Base-by-base conservation (phyloP, 2,113 vertebrate species). In the Microtus richardsoni region DNA sequence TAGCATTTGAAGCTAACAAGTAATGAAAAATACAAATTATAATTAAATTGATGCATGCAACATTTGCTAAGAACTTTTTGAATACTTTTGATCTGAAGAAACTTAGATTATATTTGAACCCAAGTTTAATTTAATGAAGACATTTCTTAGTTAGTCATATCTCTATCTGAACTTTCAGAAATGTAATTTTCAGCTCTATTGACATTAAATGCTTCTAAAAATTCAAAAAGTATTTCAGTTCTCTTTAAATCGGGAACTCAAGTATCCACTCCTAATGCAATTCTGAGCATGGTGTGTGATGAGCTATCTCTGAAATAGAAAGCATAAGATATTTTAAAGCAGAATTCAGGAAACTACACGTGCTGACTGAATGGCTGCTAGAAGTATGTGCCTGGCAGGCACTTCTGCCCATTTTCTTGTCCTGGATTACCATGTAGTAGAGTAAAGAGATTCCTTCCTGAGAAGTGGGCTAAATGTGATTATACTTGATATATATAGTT, bases 161-260 rank as follows among this genome's bases (percentile, higher is more conserved):
- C 17, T 87, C 7, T 47, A 87, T n/a, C 21, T 7, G 70, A 95
- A 84, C 26, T 11, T 80, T 92, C 88, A 96, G 19, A 82, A 41
- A 5, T 73, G 21, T 82, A 92, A 95, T 89, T 93, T 95, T 89
- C 73, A n/a, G 88, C 39, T 79, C 16, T 93, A 62, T n/a, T 94
- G 90, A 75, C 22, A 70, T 84, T 82, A 77, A 77, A 88, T 49
- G 5, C 9, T 86, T 54, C 5, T 47, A 71, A 94, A 95, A 92
- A 47, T 36, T 64, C 11, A 41, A 47, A 87, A 33, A 68, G n/a
- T 70, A 70, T 77, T 47, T 33, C 49, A 87, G 68, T 49, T 70
- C 78, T 44, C 44, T 89, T 79, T 88, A 17, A 95, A 87, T 77
- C 1, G 84, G 9, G 5, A 10, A 52, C 5, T 19, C 7, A 92